Percentiles rank a stretch among this genome's conserved stretches.
These are phyloP conservation scores for Indicator indicator DNA, from an alignment of 2,113 vertebrate species.

Conservation along the genomic window DNA sequence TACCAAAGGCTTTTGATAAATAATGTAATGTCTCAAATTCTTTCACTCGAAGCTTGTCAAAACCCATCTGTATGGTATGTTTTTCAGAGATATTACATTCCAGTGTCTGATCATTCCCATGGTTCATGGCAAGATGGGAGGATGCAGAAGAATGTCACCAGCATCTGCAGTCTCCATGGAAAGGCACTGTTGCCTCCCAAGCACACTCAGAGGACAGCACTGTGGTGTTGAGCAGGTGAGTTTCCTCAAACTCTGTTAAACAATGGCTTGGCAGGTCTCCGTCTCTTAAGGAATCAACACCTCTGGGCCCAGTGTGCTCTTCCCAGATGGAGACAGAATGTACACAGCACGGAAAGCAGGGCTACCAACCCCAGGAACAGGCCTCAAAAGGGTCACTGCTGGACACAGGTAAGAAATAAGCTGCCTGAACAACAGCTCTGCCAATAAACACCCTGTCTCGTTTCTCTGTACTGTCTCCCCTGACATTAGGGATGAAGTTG, in stretches of 20 bases:
- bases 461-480: not conserved
- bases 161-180: not conserved
- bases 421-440: not conserved
- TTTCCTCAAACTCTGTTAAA: not conserved
- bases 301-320: not conserved
- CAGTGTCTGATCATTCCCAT: not conserved
- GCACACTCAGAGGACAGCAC: accelerated
- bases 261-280: not conserved
- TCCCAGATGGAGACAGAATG: not conserved
- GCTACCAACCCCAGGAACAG: not conserved
- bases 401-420: not conserved
- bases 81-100: not conserved
- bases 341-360: not conserved
- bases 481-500: not conserved
- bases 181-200: accelerated
- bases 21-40: conserved; percentile 13
- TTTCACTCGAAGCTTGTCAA: not conserved
- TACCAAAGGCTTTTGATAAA: conserved; percentile 6
- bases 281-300: not conserved
- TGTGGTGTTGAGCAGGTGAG: accelerated
- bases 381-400: not conserved
- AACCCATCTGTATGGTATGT: not conserved
- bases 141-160: conserved; percentile 24
- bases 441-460: not conserved
- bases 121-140: not conserved